A percentile compares a stretch with the other conserved stretches of the same genome.
These are phyloP conservation scores for Epiblema foenella DNA, from an alignment of 2,888 invertebrate genomes.

Conservation along the genomic window DNA sequence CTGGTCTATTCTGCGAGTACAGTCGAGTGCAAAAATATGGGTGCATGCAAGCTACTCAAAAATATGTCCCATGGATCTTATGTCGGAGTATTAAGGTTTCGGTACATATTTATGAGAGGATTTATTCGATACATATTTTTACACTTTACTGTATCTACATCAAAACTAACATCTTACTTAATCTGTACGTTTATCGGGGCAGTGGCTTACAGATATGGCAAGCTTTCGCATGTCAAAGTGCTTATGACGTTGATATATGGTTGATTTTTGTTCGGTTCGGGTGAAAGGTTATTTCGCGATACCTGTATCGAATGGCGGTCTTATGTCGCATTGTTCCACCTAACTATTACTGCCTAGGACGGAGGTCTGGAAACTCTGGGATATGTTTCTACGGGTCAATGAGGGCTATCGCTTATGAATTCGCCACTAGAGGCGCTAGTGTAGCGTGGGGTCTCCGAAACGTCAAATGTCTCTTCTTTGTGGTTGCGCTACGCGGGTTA, in stretches of 20 bases:
- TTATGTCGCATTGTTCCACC: constrained; percentile 39
- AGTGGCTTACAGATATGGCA: constrained; percentile 21
- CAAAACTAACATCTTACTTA: constrained; percentile 40
- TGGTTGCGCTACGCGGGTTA: no score
- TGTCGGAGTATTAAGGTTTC: no score
- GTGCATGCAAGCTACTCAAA: no score
- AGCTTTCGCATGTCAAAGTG: neutral
- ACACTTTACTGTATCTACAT: no score
- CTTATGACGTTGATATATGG: neutral
- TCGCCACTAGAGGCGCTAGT: no score
- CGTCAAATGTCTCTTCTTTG: no score
- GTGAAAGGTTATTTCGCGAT: neutral
- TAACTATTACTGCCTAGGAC: constrained; percentile 35
- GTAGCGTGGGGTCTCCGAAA: no score
- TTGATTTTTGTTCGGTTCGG: neutral
- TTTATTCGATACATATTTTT: no score
- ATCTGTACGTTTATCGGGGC: constrained; percentile 41
- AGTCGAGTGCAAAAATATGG: no score
- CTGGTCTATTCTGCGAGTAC: constrained; percentile 27
- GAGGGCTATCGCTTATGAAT: neutral
- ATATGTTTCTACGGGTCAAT: constrained; percentile 28
- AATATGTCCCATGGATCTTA: no score
- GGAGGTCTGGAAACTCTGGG: no score
- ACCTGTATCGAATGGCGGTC: constrained; percentile 25
- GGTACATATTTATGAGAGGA: no score